Evolutionary conservation across 1,140 invertebrate species (phyloP), one percentile per base, ranked within the genome.

Genomic region (Apis dorsata): DNA sequence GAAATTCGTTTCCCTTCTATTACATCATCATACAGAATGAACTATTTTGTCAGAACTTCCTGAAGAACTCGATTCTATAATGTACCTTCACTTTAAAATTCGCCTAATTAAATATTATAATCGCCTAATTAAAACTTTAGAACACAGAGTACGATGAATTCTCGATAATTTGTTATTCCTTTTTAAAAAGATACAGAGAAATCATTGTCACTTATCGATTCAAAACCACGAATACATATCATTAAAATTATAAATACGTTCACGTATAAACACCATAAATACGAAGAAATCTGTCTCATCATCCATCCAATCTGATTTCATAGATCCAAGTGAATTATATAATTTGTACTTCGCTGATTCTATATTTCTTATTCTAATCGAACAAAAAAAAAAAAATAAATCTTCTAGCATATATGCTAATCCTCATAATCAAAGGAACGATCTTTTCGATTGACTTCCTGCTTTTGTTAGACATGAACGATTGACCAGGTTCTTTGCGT

Each of bases 171-270:
- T 28, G 15, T 8, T 15, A 0, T 1, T 15, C 19, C 49, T 69
- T 15, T 13, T 4, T n/a, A 11, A n/a, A 69, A 49, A 1, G 0
- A 8, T 44, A 44, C 21, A 4, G 1, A 28, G 44, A 15, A 19
- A 10, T 11, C 66, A n/a, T 11, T 69, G 44, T 44, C 34, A 68
- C 44, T 44, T 44, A 49, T 24, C 5, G 34, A 4, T 53, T 19
- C 17, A 21, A 72, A 51, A 13, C 17, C 44, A 44, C 28, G 77
- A 79, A 12, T 51, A 13, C 60, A 12, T 2, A 15, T 28, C 21
- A 85, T 70, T 72, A 68, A 88, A 88, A 89, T 89, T 90, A 90
- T 89, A 90, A 90, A 90, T 90, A 90, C 83, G 77, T 89, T 72
- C 83, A 73, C 65, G 81, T 89, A 85, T 87, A 89, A 90, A 90